Conservation (phyloP, 2,113 vertebrate species). For the Tinamus guttatus region DNA sequence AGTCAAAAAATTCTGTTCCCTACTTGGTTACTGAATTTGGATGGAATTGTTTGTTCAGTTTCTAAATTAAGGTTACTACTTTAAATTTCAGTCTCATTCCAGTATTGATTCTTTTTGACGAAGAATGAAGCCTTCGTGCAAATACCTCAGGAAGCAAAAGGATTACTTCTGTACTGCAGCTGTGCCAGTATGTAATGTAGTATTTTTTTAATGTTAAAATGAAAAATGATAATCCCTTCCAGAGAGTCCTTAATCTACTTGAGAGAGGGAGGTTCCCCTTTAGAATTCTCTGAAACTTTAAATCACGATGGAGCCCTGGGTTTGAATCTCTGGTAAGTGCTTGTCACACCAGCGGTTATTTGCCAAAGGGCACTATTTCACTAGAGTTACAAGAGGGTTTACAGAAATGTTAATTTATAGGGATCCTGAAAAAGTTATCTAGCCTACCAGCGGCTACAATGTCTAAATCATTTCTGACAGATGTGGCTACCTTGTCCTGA, state of each 20-base stretch:
- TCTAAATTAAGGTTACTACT: neutral
- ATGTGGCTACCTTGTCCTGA: neutral
- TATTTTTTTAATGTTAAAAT: neutral
- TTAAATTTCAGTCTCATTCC: neutral
- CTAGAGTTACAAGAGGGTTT: neutral
- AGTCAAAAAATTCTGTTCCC: neutral
- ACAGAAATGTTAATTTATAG: neutral
- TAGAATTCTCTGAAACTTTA: neutral
- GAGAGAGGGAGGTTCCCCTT: neutral
- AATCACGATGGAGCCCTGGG: neutral
- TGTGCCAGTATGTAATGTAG: neutral
- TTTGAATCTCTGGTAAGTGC: neutral
- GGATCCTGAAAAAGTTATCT: neutral
- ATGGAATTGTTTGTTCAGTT: neutral
- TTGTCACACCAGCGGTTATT: neutral
- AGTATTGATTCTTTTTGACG: neutral
- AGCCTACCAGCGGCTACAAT: neutral
- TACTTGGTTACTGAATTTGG: neutral
- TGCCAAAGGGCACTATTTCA: neutral
- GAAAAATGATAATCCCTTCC: neutral
- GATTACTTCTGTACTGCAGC: neutral
- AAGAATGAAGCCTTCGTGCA: neutral
- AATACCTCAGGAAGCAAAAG: neutral
- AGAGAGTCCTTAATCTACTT: constrained; percentile 2
- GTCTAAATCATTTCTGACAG: neutral